A percentile compares a stretch with the other conserved stretches of the same genome.
Conservation (phyloP, 2,888 invertebrate genomes). For the Agrochola lota region DNA sequence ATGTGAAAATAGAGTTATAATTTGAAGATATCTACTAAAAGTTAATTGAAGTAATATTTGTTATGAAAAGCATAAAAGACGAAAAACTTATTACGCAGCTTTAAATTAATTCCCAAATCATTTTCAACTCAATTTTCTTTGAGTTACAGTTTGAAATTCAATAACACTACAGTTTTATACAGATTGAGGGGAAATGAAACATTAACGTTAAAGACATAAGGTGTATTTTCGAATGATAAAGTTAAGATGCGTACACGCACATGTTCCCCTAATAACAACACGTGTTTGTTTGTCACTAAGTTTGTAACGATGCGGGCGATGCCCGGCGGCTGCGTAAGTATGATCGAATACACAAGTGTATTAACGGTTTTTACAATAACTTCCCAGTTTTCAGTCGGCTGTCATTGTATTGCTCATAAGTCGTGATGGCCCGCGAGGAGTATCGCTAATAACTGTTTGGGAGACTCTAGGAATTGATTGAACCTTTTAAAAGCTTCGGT, state of each 20-base stretch:
- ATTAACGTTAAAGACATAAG: not conserved
- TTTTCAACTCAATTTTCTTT: constrained; percentile 11
- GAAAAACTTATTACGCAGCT: constrained; percentile 37
- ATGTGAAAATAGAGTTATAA: not conserved
- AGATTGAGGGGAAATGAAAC: not conserved
- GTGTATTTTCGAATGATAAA: constrained; percentile 22
- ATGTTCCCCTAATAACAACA: constrained; percentile 63
- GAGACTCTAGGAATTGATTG: no score
- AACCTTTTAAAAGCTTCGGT: no score
- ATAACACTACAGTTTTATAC: not conserved
- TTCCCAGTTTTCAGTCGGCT: not conserved
- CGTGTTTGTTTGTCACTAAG: constrained; percentile 71
- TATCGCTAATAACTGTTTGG: no score
- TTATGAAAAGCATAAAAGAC: constrained; percentile 50
- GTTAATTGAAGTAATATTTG: constrained; percentile 32
- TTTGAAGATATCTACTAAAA: not conserved
- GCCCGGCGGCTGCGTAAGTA: constrained; percentile 53
- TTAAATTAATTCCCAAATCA: not conserved
- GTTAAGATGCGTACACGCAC: constrained; percentile 59
- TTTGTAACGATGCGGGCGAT: constrained; percentile 69
- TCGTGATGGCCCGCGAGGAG: no score
- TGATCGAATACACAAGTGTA: constrained; percentile 52
- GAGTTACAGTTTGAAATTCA: constrained; percentile 6
- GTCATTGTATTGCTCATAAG: not conserved
- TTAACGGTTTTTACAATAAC: not conserved